phyloP scores from a whole-genome alignment of 2,888 invertebrate species.

The Synanthedon myopaeformis region DNA sequence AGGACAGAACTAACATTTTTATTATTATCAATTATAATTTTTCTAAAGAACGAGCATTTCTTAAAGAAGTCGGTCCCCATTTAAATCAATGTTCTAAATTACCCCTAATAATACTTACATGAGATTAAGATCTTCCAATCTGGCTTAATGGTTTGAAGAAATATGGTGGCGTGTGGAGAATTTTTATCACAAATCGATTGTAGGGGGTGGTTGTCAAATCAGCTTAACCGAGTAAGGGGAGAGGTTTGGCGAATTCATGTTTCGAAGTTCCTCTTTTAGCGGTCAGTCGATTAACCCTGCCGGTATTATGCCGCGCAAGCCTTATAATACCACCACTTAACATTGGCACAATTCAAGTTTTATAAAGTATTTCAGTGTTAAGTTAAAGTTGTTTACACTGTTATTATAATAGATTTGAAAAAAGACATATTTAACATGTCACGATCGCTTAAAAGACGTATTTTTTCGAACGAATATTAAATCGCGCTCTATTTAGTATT shows the following conservation, averaged over 20 bases:
- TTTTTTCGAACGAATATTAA: no score
- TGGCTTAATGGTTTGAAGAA: constrained; percentile 7
- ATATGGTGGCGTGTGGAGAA: constrained; percentile 11
- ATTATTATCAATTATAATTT: no score
- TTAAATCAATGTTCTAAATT: constrained; percentile 3
- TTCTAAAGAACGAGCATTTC: no score
- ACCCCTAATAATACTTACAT: neutral
- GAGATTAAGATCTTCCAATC: constrained; percentile 27
- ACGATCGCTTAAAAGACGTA: no score
- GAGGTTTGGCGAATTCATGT: constrained; percentile 13
- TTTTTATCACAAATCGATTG: constrained; percentile 12
- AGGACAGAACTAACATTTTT: no score
- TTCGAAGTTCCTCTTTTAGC: constrained; percentile 3
- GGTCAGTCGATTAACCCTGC: constrained; percentile 17
- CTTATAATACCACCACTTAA: constrained; percentile 8
- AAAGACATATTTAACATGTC: no score
- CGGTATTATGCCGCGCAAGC: constrained; percentile 16
- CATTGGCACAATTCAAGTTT: neutral
- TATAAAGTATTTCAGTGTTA: no score
- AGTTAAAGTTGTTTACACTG: no score
- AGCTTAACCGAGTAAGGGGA: constrained; percentile 8
- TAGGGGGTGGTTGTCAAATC: constrained; percentile 9
- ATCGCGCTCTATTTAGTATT: no score
- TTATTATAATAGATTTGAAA: no score
- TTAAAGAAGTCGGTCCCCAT: no score